Base-by-base conservation (phyloP, 2,113 vertebrate species). In the Australoheros scitulus region DNA sequence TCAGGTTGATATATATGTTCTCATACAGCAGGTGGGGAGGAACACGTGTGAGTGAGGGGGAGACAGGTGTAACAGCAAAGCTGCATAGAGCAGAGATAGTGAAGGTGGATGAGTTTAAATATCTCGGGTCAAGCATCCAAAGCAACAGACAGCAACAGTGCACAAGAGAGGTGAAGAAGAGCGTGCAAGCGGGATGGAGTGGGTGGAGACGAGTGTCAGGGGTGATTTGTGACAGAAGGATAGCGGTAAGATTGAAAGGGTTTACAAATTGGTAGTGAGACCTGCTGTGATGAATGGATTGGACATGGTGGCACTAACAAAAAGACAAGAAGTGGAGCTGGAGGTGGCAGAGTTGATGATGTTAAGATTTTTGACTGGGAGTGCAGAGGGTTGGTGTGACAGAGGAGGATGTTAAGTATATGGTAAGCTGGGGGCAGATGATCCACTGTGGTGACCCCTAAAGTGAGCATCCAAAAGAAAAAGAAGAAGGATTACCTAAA, bases 91-190 rank as follows among this genome's bases (percentile, higher is more conserved):
- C 36, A 24, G 63, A 65, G 63, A 6, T 0, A 13, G 36, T 10
- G 36, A 65, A 65, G 22, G 38, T 24, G 24, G 7, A 10, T 10
- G 14, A 65, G 1, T 0, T n/a, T 65, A 10, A 65, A 65, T 65
- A 4, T 36, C 5, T 24, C n/a, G 4, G n/a, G 36, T 24, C 63
- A 65, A 65, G n/a, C 24, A 65, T 65, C 4, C n/a, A 24, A 0
- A n/a, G 0, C 4, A 0, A 64, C 41, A 36, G 2, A 64, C 36
- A n/a, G n/a, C n/a, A n/a, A n/a, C n/a, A 15, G 61, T 22, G 1
- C 7, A 41, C 36, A 41, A 64, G 8, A 64, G 36, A 50, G 43
- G 43, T 50, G 43, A 64, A 64, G 4, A 64, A 24, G 36, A 41
- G 61, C 22, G 61, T 41, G 22, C 34, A 41, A 14, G 36, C 34